Conservation (phyloP, 30 jellyfish, hydroid and myxozoan species). For the Aurelia aurita complex sp. Pacific region DNA sequence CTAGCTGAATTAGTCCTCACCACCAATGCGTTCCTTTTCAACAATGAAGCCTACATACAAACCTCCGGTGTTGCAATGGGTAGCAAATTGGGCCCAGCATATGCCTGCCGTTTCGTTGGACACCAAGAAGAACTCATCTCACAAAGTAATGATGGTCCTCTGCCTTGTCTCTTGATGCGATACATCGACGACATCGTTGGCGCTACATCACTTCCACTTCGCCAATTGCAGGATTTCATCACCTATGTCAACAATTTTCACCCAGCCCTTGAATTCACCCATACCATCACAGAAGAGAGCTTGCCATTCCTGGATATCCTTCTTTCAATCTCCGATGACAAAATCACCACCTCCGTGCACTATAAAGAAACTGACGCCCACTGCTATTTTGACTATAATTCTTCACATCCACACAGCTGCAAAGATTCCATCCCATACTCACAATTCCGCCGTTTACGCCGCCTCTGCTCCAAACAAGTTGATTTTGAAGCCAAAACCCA, state of each 20-base stretch:
- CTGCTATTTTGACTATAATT: too few species aligned
- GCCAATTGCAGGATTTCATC: not conserved
- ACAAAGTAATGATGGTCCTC: not conserved
- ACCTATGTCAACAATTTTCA: constrained; percentile 10
- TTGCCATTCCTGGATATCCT: too few species aligned
- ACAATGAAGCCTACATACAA: constrained; percentile 3
- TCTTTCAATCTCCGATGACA: too few species aligned
- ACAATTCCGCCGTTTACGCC: too few species aligned
- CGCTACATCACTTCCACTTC: constrained; percentile 7
- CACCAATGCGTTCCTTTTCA: constrained; percentile 6
- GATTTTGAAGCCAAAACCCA: too few species aligned
- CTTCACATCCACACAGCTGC: too few species aligned
- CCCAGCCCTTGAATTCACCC: not conserved
- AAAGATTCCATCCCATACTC: too few species aligned
- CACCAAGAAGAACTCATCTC: constrained; percentile 20
- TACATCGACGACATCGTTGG: constrained; percentile 40
- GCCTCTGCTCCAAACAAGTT: too few species aligned
- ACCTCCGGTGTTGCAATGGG: constrained; percentile 32
- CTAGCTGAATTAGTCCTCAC: constrained; percentile 1
- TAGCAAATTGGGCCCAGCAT: constrained; percentile 16
- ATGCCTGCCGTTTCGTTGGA: constrained; percentile 31
- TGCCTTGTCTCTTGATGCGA: not conserved
- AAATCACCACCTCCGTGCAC: too few species aligned
- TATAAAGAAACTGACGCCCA: too few species aligned
- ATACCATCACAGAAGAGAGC: too few species aligned